Evolutionary conservation across 2,888 invertebrate genomes (phyloP), one percentile per base, ranked within the genome.

Genomic region (Venusia cambrica): DNA sequence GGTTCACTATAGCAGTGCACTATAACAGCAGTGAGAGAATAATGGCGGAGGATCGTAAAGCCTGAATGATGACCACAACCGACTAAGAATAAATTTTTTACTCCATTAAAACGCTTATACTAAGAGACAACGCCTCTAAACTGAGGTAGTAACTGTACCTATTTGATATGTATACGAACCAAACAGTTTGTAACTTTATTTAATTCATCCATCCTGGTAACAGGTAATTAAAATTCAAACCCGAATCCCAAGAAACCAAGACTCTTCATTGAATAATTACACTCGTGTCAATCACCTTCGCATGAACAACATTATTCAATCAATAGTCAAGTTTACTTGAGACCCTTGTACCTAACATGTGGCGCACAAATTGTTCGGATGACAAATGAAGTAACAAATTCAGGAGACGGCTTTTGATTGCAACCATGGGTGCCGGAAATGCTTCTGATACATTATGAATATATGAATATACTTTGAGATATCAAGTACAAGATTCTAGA

Each of bases 301-400:
- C 14, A 31, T 35, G 11, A 9, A 15, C 12, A 35, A 28, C 30
- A 30, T 39, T 29, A 38, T 45, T 47, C 34, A 46, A 46, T 46
- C 46, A 38, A 50, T 41, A 36, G 29, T 22, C 12, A 27, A 31
- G 31, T 35, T 40, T 15, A 17, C 22, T 38, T 17, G 29, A n/a
- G 32, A 44, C 45, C 48, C 43, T 45, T 45, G 42, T 42, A n/a
- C n/a, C n/a, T n/a, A 45, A 40, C 45, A 48, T 43, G 45, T 48
- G 45, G 40, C 33, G 28, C 30, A 35, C 50, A 55, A 57, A 58
- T 53, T 49, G 52, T 53, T 45, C 43, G 39, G 53, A 63, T 67
- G 64, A 66, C 54, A 57, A 59, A 69, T 64, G 60, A 52, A 60
- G 61, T 55, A 53, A 57, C 59, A 61, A 60, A 64, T 59, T 60